Conservation (phyloP, 1,140 invertebrate species). For the Lepidurus apus region DNA sequence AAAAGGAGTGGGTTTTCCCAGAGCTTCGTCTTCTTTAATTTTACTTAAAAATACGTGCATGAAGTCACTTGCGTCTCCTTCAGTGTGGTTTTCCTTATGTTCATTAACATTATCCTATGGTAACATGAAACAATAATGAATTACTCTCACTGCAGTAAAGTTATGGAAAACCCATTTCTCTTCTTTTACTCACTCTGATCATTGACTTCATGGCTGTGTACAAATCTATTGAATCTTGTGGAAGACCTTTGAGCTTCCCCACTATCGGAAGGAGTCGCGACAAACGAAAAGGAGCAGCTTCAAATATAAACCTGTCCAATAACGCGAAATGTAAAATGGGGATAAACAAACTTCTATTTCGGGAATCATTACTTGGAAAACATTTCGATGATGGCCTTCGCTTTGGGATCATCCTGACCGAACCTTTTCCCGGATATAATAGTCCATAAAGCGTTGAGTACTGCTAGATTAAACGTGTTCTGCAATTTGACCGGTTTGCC, state of each 20-base stretch:
- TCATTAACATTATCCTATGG: background rate
- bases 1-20: slow-evolving; percentile 33
- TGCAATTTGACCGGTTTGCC: slow-evolving; percentile 14
- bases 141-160: too few species aligned
- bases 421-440: slow-evolving; percentile 26
- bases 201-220: too few species aligned
- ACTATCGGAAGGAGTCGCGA: too few species aligned
- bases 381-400: background rate
- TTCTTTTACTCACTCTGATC: too few species aligned
- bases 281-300: too few species aligned
- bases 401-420: background rate
- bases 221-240: too few species aligned
- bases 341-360: too few species aligned
- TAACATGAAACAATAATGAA: background rate
- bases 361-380: background rate
- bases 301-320: too few species aligned
- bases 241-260: too few species aligned
- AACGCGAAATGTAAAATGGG: too few species aligned
- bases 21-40: background rate
- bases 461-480: slow-evolving; percentile 9
- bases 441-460: too few species aligned
- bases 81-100: background rate
- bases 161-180: too few species aligned
- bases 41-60: background rate
- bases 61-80: slow-evolving; percentile 36